Base-by-base conservation (phyloP, 2,888 invertebrate genomes). In the Fragum fragum region DNA sequence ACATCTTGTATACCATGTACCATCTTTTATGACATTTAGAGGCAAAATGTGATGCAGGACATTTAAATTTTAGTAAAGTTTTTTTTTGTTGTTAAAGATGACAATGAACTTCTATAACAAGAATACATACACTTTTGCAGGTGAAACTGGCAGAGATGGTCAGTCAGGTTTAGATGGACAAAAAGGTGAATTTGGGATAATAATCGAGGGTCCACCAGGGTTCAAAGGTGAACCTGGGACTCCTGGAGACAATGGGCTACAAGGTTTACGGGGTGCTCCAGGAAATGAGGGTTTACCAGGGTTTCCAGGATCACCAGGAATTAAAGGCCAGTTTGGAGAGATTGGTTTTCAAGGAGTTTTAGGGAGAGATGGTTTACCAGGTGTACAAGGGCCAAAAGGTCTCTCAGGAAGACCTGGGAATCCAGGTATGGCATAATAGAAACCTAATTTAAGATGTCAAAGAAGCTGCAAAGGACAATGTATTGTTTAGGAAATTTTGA, bases 241-340 rank as follows among this genome's bases (percentile, higher is more conserved):
- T 0, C 61, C 61, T 23, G 88, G 88, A 28, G 42, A 76, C 1
- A 47, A 53, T 63, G 83, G 83, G 16, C 53, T 76, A 9, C 32
- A 18, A 5, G 86, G 86, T 21, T 87, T 90, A 3, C 80, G 74
- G 21, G 92, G 92, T 57, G 87, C 90, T 52, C 87, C 89, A 28
- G 85, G 85, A 18, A 55, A 76, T n/a, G 79, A 76, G 57, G 86
- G 86, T 1, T 73, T 86, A 26, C 86, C 86, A 2, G 91, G 90
- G 52, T 86, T 89, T n/a, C 90, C 90, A 55, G 93, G 93, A 39
- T 52, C 76, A 7, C 73, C 83, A 18, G 93, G 93, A 68, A 66
- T 82, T 57, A 79, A 88, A 52, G 88, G 88, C 53, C 16, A 73
- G n/a, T 63, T 59, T 29, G 86, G 86, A 39, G 29, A 32, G 11